Base-by-base conservation (phyloP, 2,888 invertebrate species). In the Shargacucullia verbasci region DNA sequence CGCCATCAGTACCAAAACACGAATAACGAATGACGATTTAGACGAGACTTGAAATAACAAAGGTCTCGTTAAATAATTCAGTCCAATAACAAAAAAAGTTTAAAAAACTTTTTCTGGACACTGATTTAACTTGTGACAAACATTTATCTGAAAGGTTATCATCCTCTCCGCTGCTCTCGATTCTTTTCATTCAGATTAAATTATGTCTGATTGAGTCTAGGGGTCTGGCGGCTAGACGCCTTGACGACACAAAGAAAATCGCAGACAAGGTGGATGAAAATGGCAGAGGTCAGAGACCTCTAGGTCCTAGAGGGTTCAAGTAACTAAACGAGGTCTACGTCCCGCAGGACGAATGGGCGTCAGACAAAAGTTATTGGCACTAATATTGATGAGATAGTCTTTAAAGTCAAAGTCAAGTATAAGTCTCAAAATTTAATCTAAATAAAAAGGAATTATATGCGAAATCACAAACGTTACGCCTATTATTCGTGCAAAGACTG, bases 191-290 rank as follows among this genome's bases (percentile, higher is more conserved):
- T 6, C n/a, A 27, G 29, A 9, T 33, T 33, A 4, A 7, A 45
- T 25, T 33, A 45, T 52, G 15, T 46, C 11, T 27, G 29, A 35
- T 43, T 40, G 27, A 52, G 43, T 47, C 40, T 10, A 8, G 43
- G 13, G 44, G 68, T 40, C 64, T 60, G 39, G 46, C 43, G 46
- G 45, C 52, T 44, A 73, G 52, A 69, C 59, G 45, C 41, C 45
- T 33, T 40, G 14, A 27, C 14, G 13, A 39, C 40, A 44, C 59
- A 54, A 50, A 64, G 56, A 45, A 39, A 38, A 59, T 58, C 43
- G 31, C 52, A 68, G 69, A 73, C 70, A 56, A 61, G 55, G 39
- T 60, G 72, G 55, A 35, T 39, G 40, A 37, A 57, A 57, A 44
- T 29, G 49, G 38, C 48, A 34, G 41, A 44, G 70, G 48, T 70